These are phyloP conservation scores for Cataglyphis altisquamis DNA, from an alignment of 2,888 invertebrate genomes.

Conservation along the genomic window DNA sequence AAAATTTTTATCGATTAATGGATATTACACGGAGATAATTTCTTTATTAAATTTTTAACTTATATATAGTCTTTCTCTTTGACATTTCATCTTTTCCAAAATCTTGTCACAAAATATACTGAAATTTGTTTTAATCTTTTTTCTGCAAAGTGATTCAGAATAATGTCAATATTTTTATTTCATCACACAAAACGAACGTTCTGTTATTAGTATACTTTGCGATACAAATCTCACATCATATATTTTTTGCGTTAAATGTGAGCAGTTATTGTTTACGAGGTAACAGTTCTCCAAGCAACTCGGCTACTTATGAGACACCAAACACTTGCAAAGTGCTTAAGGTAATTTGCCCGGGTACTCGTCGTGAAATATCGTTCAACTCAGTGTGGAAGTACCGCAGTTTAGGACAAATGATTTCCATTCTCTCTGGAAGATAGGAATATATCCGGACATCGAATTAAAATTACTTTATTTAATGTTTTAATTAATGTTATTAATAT, in stretches of 20 bases:
- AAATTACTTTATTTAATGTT: not conserved
- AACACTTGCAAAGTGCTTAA: constrained; percentile 51
- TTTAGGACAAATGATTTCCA: constrained; percentile 27
- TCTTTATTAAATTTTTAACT: not conserved
- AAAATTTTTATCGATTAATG: not conserved
- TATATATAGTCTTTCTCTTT: not conserved
- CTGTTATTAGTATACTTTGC: constrained; percentile 1
- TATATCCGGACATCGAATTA: constrained; percentile 7
- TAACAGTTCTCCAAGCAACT: constrained; percentile 31
- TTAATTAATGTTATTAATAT: too few species aligned
- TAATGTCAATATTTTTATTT: not conserved
- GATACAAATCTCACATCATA: constrained; percentile 22
- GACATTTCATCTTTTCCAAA: not conserved
- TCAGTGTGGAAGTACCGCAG: constrained; percentile 28
- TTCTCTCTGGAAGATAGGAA: constrained; percentile 1
- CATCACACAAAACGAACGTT: constrained; percentile 5
- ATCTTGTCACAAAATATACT: not conserved
- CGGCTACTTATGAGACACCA: constrained; percentile 43
- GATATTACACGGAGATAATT: fast-evolving
- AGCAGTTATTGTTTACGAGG: constrained; percentile 42
- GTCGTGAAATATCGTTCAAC: constrained; percentile 44
- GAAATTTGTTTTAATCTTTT: not conserved
- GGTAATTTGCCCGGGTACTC: constrained; percentile 41
- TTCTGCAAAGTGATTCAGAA: not conserved
- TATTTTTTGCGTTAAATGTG: constrained; percentile 24